Evolutionary conservation across 2,113 vertebrate species (phyloP).

Genomic region (Pollachius pollachius): DNA sequence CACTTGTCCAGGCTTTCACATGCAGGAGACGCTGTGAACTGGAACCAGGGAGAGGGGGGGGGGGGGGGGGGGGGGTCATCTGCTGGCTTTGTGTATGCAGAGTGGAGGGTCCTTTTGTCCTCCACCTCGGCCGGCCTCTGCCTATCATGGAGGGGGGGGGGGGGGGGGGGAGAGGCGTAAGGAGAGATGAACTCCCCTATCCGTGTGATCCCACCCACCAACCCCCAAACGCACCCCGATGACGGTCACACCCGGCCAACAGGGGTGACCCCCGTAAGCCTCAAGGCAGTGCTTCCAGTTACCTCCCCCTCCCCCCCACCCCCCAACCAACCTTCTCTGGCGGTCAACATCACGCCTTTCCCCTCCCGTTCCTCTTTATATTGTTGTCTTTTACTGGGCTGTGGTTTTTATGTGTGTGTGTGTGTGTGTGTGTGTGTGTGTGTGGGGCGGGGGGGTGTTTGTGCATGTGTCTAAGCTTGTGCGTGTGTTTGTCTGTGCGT

Average conservation of each 20-base stretch:
- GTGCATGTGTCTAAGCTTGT: too few relatives aligned
- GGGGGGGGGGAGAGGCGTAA: background rate
- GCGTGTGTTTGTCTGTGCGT: too few relatives aligned
- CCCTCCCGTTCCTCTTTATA: too few relatives aligned
- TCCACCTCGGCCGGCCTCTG: background rate
- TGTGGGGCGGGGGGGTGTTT: too few relatives aligned
- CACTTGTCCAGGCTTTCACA: slow-evolving; percentile 3
- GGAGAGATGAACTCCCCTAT: background rate
- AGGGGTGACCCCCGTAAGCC: too few relatives aligned
- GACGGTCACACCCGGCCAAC: too few relatives aligned
- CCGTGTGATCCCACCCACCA: background rate
- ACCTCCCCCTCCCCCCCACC: background rate
- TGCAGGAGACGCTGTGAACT: background rate
- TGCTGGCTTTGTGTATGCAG: background rate
- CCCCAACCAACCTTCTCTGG: too few relatives aligned
- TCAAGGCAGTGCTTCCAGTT: background rate
- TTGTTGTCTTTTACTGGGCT: too few relatives aligned
- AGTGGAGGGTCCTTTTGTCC: slow-evolving; percentile 13
- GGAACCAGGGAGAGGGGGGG: background rate
- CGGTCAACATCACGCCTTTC: too few relatives aligned
- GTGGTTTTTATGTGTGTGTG: too few relatives aligned
- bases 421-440: too few relatives aligned
- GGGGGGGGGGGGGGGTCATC: too few relatives aligned
- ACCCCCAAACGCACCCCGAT: background rate
- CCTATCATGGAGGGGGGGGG: background rate